Percentiles rank a stretch among this genome's conserved stretches.
These are phyloP conservation scores for Ichneumoninae sp. DNA, from an alignment of 2,888 invertebrate species.

Conservation along the genomic window DNA sequence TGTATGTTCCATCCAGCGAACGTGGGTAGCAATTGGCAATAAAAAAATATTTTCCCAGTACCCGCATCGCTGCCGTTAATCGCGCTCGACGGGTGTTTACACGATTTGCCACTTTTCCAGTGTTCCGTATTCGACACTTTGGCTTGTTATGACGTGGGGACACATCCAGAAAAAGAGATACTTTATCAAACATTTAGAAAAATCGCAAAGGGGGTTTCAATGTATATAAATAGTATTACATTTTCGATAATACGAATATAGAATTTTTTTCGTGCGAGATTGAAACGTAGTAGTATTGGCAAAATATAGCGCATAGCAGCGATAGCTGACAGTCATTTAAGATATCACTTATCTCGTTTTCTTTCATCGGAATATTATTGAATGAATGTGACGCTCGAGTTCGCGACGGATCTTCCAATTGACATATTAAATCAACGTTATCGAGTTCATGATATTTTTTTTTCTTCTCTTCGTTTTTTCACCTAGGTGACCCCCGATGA, in stretches of 20 bases:
- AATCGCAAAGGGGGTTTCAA: background rate
- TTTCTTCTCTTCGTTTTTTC: background rate
- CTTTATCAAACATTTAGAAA: background rate
- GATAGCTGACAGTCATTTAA: background rate
- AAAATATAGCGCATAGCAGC: background rate
- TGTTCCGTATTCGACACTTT: slow-evolving; percentile 10
- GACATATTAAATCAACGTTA: slow-evolving; percentile 9
- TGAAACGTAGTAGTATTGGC: background rate
- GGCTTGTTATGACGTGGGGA: background rate
- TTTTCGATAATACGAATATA: background rate
- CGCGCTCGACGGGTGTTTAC: slow-evolving; percentile 1
- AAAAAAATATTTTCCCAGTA: slow-evolving; percentile 25
- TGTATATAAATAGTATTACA: background rate
- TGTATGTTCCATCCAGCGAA: background rate
- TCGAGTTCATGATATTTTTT: background rate
- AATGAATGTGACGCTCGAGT: slow-evolving; percentile 22
- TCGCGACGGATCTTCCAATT: slow-evolving; percentile 3
- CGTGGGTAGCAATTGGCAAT: slow-evolving; percentile 51
- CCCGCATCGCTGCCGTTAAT: slow-evolving; percentile 57
- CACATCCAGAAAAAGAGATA: background rate
- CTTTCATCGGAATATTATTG: slow-evolving; percentile 8
- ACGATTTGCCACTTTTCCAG: slow-evolving; percentile 7
- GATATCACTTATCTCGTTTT: slow-evolving; percentile 30
- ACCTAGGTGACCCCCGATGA: slow-evolving; percentile 17
- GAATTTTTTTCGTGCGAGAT: background rate